Evolutionary conservation across 2,888 invertebrate genomes (phyloP).

Genomic region (Cyaniris semiargus): DNA sequence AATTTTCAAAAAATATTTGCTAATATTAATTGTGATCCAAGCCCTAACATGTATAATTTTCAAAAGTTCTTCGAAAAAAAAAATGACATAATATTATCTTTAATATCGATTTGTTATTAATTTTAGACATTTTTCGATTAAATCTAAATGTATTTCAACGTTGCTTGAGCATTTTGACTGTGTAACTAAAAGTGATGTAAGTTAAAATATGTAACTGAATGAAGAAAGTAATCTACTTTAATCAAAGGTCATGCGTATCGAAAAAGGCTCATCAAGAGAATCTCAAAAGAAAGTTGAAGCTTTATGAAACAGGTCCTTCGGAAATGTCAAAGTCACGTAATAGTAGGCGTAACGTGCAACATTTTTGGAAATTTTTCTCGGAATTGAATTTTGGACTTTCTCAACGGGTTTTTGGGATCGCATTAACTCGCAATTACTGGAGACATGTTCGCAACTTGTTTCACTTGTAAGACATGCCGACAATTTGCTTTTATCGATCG

Average conservation of each 20-base stretch:
- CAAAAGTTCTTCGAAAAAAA: no score
- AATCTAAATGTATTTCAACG: not conserved
- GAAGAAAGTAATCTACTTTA: not conserved
- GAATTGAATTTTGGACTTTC: conserved; percentile 28
- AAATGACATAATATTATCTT: no score
- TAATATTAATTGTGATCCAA: no score
- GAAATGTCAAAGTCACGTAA: conserved; percentile 27
- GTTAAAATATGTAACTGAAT: not conserved
- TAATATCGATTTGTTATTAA: no score
- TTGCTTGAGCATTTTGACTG: not conserved
- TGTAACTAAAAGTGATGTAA: not conserved
- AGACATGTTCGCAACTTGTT: conserved; percentile 15
- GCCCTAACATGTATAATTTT: no score
- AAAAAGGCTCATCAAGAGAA: conserved; percentile 13
- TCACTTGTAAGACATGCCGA: conserved; percentile 3
- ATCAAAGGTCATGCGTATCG: not conserved
- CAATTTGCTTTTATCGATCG: conserved; percentile 3
- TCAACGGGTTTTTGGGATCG: conserved; percentile 23
- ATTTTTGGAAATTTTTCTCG: conserved; percentile 28
- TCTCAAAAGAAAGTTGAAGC: conserved; percentile 4
- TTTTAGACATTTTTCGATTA: no score
- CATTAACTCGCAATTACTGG: conserved; percentile 23
- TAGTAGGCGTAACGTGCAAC: conserved; percentile 17
- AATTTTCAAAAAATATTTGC: no score
- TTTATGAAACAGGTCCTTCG: conserved; percentile 5